Percentiles rank a stretch among this genome's conserved stretches.
Conservation (phyloP, 2,797 vertebrate species). For the Siniperca undulata region DNA sequence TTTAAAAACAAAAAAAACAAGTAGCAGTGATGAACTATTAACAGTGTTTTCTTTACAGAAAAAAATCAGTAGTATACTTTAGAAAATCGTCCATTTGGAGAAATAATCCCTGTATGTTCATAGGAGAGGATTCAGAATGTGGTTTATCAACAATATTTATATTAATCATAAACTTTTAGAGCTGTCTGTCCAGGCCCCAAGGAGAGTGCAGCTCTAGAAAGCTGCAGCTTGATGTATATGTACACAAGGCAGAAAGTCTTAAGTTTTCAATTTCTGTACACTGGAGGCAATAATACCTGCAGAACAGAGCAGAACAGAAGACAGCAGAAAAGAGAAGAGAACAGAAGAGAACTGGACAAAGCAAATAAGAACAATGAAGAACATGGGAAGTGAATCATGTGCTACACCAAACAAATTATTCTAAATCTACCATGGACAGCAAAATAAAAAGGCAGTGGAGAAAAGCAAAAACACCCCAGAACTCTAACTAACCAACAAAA, state of each 20-base stretch:
- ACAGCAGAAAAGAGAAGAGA: conserved; percentile 1
- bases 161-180: conserved; percentile 64
- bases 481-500: conserved; percentile 47
- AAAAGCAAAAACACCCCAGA: conserved; percentile 45
- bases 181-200: conserved; percentile 65
- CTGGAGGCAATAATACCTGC: conserved; percentile 61
- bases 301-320: conserved; percentile 43
- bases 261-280: conserved; percentile 72
- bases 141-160: conserved; percentile 70
- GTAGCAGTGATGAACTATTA: conserved; percentile 59
- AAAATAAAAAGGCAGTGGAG: conserved; percentile 53
- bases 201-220: conserved; percentile 64
- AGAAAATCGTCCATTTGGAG: conserved; percentile 70
- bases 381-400: conserved; percentile 35
- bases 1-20: conserved; percentile 42
- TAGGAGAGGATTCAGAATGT: conserved; percentile 68
- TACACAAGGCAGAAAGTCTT: conserved; percentile 81
- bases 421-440: conserved; percentile 40
- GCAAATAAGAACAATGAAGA: conserved; percentile 15
- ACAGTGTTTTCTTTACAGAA: conserved; percentile 69
- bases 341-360: background rate
- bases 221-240: conserved; percentile 74
- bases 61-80: conserved; percentile 56
- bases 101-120: conserved; percentile 72
- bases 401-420: conserved; percentile 48